Evolutionary conservation across 2,888 invertebrate species (phyloP), one percentile per base, ranked within the genome.

Genomic region (Xiphydria camelus): DNA sequence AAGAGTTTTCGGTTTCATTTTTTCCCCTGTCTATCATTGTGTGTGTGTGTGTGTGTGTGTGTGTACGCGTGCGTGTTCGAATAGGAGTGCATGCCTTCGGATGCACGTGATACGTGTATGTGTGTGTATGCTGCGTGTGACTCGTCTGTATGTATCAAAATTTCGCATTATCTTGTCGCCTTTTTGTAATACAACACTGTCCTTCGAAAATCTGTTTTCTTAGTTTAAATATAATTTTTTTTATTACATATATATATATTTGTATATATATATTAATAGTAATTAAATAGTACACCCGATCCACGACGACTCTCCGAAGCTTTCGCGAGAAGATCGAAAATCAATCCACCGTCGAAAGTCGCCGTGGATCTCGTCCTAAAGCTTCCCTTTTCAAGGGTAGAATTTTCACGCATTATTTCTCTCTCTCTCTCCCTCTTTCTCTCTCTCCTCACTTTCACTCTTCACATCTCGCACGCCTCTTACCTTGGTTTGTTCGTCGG

Each of bases 191-290:
- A 39, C 47, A 47, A 45, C 48, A 47, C 43, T 57, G 48, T 50
- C 47, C 21, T 34, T 47, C 46, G 39, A 56, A 53, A 59, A 56
- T 54, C 51, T 59, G 57, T 53, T 36, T 29, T n/a, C n/a, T 60
- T 59, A 62, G 54, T 61, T n/a, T 62, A 61, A 66, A 60, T 61
- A 62, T 61, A 60, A 55, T 54, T 61, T 63, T n/a, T n/a, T 48
- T 52, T 49, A 55, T 55, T 57, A 54, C 51, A 49, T 51, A 49
- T 58, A 53, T 49, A 47, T 52, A 61, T 54, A 52, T 47, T 42
- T 51, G 31, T 49, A 41, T 37, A 31, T 43, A 38, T 39, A 38
- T 29, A 35, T 50, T 54, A 55, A 51, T 58, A 59, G 45, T 50
- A 62, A 61, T 64, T 57, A 59, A 62, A 62, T 59, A 64, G 60